Percentiles rank a stretch among this genome's conserved stretches.
Conservation (phyloP, 2,113 vertebrate genomes). For the Nothocercus julius region DNA sequence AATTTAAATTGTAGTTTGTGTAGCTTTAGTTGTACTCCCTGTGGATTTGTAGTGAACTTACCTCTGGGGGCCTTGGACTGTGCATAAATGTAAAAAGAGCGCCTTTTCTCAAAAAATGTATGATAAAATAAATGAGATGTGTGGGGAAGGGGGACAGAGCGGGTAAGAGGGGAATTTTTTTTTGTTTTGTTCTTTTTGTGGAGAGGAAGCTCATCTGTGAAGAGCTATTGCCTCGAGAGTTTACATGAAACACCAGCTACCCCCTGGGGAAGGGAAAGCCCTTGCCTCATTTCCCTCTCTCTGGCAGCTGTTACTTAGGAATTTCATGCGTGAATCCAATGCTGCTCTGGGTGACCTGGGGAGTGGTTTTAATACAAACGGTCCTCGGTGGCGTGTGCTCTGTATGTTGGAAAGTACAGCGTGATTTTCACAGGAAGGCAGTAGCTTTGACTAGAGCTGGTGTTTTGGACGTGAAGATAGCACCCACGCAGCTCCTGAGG, state of each 20-base stretch:
- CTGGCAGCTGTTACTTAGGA: slow-evolving; percentile 48
- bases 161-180: not conserved
- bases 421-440: not conserved
- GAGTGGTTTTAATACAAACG: not conserved
- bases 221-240: slow-evolving; percentile 33
- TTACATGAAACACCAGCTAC: slow-evolving; percentile 27
- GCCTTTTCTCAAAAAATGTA: not conserved
- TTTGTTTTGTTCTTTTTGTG: not conserved
- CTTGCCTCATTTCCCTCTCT: slow-evolving; percentile 38
- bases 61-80: not conserved
- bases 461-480: not conserved
- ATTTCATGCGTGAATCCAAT: slow-evolving; percentile 12
- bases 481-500: accelerated
- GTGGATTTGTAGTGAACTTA: not conserved
- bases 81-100: not conserved
- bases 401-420: not conserved
- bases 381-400: not conserved
- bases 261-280: slow-evolving; percentile 22
- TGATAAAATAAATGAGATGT: not conserved
- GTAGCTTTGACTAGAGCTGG: not conserved
- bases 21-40: not conserved
- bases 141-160: not conserved
- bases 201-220: slow-evolving; percentile 42
- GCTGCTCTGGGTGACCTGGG: not conserved
- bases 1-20: not conserved